Evolutionary conservation across 2,797 vertebrate species (phyloP).

Genomic region (Euphonia xanthogaster): DNA sequence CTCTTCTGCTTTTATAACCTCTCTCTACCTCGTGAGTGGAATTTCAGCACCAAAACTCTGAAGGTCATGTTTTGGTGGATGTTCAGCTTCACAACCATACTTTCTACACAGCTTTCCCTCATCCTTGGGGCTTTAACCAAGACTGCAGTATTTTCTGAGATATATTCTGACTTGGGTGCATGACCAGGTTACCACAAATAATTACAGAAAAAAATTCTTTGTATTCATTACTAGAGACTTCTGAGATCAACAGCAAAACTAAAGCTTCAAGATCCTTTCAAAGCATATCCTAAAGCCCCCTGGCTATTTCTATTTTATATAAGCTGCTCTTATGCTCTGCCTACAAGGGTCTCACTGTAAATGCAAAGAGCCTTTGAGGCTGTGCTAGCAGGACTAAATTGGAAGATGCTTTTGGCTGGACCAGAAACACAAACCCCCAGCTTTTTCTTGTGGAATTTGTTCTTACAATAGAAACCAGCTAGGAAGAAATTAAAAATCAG

Average conservation of each 20-base stretch:
- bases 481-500: background rate
- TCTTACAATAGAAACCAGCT: background rate
- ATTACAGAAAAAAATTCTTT: background rate
- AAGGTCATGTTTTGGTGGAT: background rate
- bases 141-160: background rate
- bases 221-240: background rate
- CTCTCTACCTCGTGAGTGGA: background rate
- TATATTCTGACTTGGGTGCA: background rate
- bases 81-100: background rate
- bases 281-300: background rate
- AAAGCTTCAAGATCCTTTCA: background rate
- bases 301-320: background rate
- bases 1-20: background rate
- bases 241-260: background rate
- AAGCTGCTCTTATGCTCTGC: background rate
- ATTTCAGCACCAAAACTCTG: background rate
- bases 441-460: background rate
- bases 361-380: background rate
- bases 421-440: background rate
- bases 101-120: background rate
- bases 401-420: background rate
- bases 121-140: background rate
- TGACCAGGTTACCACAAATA: background rate
- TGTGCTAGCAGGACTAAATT: background rate
- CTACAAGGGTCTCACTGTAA: background rate